Percentiles rank a stretch among this genome's conserved stretches.
Conservation (phyloP, 2,888 invertebrate species). For the Adela reaumurella region DNA sequence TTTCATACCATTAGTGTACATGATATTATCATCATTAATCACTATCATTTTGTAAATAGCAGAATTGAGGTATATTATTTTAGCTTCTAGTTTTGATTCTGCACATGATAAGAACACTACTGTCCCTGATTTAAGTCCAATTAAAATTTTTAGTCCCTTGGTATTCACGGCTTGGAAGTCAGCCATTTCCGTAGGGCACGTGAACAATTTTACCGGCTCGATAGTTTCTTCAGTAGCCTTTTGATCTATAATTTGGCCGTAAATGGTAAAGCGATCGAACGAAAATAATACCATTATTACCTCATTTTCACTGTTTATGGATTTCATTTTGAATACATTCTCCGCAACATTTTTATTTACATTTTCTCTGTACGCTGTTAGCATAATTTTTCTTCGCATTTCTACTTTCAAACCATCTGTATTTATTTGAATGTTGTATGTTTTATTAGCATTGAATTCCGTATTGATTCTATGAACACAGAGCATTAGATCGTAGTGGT, state of each 20-base stretch:
- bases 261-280: slow-evolving; percentile 24
- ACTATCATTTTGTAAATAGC: slow-evolving; percentile 24
- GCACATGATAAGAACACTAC: slow-evolving; percentile 23
- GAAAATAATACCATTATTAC: slow-evolving; percentile 18
- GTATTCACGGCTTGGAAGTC: slow-evolving; percentile 20
- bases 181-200: slow-evolving; percentile 29
- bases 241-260: slow-evolving; percentile 20
- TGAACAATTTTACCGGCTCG: slow-evolving; percentile 22
- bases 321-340: not conserved
- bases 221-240: slow-evolving; percentile 16
- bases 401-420: not conserved
- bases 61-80: slow-evolving; percentile 29
- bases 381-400: not conserved
- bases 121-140: slow-evolving; percentile 29
- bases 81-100: slow-evolving; percentile 12
- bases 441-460: slow-evolving; percentile 19
- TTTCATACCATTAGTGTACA: slow-evolving; percentile 33
- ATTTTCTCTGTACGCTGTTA: not conserved
- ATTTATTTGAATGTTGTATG: too few species aligned
- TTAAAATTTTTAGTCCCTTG: slow-evolving; percentile 18
- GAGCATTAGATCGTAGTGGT: slow-evolving; percentile 9
- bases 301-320: not conserved
- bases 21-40: slow-evolving; percentile 17
- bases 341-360: not conserved
- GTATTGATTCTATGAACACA: slow-evolving; percentile 21